phyloP scores from a whole-genome alignment of 1,140 invertebrate species.

The Maconellicoccus hirsutus region DNA sequence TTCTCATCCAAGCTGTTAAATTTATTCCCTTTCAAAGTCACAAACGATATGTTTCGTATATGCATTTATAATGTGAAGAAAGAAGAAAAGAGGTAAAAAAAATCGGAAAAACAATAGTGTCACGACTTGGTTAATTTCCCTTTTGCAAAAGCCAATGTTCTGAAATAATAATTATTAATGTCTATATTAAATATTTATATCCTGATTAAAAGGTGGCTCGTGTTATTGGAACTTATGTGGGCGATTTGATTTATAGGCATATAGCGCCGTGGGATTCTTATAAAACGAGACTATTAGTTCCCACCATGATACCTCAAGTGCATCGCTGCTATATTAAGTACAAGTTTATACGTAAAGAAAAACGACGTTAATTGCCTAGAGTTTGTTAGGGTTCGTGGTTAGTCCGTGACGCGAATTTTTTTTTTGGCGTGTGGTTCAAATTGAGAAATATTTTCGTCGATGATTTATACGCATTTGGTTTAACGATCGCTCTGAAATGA shows the following conservation, averaged over 20 bases:
- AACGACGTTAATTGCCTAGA: neutral
- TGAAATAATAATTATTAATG: constrained; percentile 12
- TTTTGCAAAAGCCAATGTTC: neutral
- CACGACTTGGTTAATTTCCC: neutral
- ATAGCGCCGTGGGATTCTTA: constrained; percentile 19
- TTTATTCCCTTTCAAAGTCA: neutral
- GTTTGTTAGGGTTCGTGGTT: neutral
- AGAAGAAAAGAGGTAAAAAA: neutral
- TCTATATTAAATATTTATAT: constrained; percentile 16
- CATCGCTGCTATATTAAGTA: neutral
- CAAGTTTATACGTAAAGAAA: constrained; percentile 4
- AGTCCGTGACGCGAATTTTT: neutral
- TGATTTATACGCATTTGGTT: neutral
- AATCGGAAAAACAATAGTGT: constrained; percentile 1
- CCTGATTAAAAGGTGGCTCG: constrained; percentile 17
- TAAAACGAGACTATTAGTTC: constrained; percentile 17
- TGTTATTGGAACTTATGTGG: constrained; percentile 13
- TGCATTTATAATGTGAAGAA: neutral
- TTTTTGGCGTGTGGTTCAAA: neutral
- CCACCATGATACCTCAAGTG: constrained; percentile 13
- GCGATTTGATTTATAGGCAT: constrained; percentile 13
- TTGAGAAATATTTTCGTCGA: neutral
- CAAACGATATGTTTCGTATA: neutral
- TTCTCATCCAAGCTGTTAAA: neutral
- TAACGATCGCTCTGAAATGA: neutral